Base-by-base conservation (phyloP, 2,797 vertebrate genomes). In the Avahi laniger region DNA sequence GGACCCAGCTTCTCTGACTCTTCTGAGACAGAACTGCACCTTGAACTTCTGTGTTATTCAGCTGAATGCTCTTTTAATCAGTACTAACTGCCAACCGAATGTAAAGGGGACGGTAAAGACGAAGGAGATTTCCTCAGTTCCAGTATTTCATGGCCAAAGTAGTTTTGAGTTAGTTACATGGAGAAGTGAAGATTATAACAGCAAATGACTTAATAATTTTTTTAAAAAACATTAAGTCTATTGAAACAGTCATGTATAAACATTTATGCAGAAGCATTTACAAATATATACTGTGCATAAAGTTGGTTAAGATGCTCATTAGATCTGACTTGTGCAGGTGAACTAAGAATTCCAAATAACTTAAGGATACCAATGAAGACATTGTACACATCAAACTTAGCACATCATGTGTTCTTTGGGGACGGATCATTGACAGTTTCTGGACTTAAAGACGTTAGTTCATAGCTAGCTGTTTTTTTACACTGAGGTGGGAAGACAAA, bases 141-240 rank as follows among this genome's bases (percentile, higher is more conserved):
- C 65, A 63, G 33, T n/a, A 91, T 94, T 81, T 89, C 83, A 92
- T 57, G 30, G 46, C 20, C 84, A 78, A 96, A 95, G 50, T 80
- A 81, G 90, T 93, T 87, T 95, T 89, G 63, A 94, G n/a, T 88
- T 80, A 50, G 54, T 82, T 88, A 50, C 65, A 65, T 26, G 35
- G 65, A 87, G 38, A 92, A 86, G 22, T 61, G 75, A 95, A 20
- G 61, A 93, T 95, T 96, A 78, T 65, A 95, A 86, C 35, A 91
- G 70, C 63, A 93, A 94, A 80, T 75, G 73, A 94, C 76, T 59
- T 86, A 41, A 54, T 61, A 79, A 67, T 95, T 93, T 69, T 22
- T 54, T 57, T 11, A 0, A 59, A 65, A 84, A 86, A 35, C 30
- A 13, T 57, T 52, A 87, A 75, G 73, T n/a, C 73, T 89, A 83